Base-by-base conservation (phyloP, 2,888 invertebrate species). In the Andricus curvator region DNA sequence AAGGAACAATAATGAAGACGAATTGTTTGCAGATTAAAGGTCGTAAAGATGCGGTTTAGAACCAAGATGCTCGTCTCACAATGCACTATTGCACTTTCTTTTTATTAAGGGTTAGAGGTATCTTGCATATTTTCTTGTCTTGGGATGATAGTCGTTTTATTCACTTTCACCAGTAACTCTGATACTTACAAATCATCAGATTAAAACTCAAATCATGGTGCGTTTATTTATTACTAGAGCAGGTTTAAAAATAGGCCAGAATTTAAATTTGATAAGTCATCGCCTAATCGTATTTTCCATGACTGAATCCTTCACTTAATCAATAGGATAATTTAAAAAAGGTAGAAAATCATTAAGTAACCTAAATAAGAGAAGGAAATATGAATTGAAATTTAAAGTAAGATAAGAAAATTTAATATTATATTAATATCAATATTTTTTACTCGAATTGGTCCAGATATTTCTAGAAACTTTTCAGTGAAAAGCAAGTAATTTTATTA, bases 41-140 rank as follows among this genome's bases (percentile, higher is more conserved):
- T 62, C 22, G 11, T 62, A 25, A 22, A 62, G 15, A 22, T n/a
- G 56, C n/a, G 9, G n/a, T 60, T 60, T 22, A 60, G 20, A 60
- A n/a, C 22, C 56, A 60, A 60, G 8, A 11, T 60, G 56, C 56
- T 60, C 56, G 9, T 60, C 13, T 22, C 2, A 60, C 22, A 9
- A n/a, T 60, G 9, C 56, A 60, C 56, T 60, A 9, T n/a, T 60
- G n/a, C 56, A 60, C 56, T 60, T 60, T 60, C 56, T 60, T 60
- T 60, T 60, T 60, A 22, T 60, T n/a, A n/a, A n/a, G n/a, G 56
- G 56, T 60, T 22, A n/a, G n/a, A 60, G n/a, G 9, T 60, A 60
- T n/a, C 9, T 11, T 60, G 56, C 22, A 22, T 9, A 6, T 60
- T n/a, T 60, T 60, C 2, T n/a, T 60, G 56, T 60, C 62, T 25